These are phyloP conservation scores for Trichopria drosophilae DNA, from an alignment of 2,888 invertebrate genomes.

Conservation along the genomic window DNA sequence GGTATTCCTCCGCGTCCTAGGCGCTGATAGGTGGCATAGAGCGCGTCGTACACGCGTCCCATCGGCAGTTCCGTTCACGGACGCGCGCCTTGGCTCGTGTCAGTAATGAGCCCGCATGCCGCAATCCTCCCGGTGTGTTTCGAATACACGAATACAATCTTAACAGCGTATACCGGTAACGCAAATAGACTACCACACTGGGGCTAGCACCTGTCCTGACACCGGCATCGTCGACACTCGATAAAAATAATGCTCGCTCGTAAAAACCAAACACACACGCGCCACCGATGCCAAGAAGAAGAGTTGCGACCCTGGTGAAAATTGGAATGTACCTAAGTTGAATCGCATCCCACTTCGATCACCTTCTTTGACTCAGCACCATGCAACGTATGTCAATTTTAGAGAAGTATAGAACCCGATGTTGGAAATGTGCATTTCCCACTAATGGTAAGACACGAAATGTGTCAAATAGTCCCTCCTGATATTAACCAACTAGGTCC, in stretches of 20 bases:
- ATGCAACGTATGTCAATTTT: slow-evolving; percentile 2
- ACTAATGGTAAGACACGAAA: too few relatives aligned
- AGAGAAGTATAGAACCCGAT: neutral
- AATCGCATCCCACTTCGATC: neutral
- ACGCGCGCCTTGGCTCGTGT: slow-evolving; percentile 54
- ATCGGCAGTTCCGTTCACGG: slow-evolving; percentile 34
- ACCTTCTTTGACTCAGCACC: neutral
- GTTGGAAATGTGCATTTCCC: too few relatives aligned
- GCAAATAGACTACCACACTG: slow-evolving; percentile 51
- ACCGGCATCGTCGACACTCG: slow-evolving; percentile 32
- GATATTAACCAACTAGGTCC: too few relatives aligned
- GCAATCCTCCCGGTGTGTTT: slow-evolving; percentile 43
- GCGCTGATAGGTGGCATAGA: too few relatives aligned
- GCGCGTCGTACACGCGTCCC: too few relatives aligned
- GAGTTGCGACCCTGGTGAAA: neutral
- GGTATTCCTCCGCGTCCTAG: too few relatives aligned
- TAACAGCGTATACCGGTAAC: slow-evolving; percentile 40
- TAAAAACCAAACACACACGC: slow-evolving; percentile 16
- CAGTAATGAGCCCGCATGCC: slow-evolving; percentile 53
- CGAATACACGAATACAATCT: slow-evolving; percentile 49
- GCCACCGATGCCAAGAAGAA: too few relatives aligned
- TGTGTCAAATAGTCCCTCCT: too few relatives aligned
- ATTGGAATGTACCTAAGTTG: slow-evolving; percentile 10
- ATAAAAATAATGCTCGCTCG: slow-evolving; percentile 29
- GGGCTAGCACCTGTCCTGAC: slow-evolving; percentile 51